These are phyloP conservation scores for Pachyseris speciosa DNA, from an alignment of 64 coral and sea anemone species.

Conservation along the genomic window DNA sequence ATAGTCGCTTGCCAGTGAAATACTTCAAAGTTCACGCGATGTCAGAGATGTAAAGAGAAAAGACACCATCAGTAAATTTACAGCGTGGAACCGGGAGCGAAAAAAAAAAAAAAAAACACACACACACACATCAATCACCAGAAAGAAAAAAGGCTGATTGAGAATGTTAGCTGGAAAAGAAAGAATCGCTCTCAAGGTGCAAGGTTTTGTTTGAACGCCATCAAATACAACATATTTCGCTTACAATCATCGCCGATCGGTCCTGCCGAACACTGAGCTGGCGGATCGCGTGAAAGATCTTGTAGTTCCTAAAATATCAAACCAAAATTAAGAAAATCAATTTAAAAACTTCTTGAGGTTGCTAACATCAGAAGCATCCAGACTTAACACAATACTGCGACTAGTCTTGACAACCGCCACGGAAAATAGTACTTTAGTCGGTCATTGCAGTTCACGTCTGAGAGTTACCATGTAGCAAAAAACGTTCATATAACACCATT, in stretches of 20 bases:
- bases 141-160: too few relatives aligned
- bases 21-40: conserved; percentile 72
- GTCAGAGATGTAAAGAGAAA: conserved; percentile 53
- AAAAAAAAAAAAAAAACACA: too few relatives aligned
- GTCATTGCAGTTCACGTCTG: not conserved
- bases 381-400: not conserved
- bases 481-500: not conserved
- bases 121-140: too few relatives aligned
- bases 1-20: conserved; percentile 99
- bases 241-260: conserved; percentile 99
- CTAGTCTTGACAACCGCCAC: conserved; percentile 37
- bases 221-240: conserved; percentile 53
- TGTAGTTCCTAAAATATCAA: conserved; percentile 93
- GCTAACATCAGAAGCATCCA: not conserved
- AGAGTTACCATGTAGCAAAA: not conserved
- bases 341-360: not conserved
- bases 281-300: conserved; percentile 98
- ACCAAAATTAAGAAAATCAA: conserved; percentile 42
- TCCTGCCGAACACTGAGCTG: conserved; percentile 98
- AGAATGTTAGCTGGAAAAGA: not conserved
- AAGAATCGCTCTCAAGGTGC: not conserved
- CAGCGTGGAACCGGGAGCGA: too few relatives aligned
- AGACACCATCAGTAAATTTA: conserved; percentile 35
- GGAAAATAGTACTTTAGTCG: not conserved
- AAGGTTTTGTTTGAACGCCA: not conserved